Evolutionary conservation across 64 coral and sea anemone species (phyloP), one percentile per base, ranked within the genome.

Genomic region (Stichodactyla mertensii): DNA sequence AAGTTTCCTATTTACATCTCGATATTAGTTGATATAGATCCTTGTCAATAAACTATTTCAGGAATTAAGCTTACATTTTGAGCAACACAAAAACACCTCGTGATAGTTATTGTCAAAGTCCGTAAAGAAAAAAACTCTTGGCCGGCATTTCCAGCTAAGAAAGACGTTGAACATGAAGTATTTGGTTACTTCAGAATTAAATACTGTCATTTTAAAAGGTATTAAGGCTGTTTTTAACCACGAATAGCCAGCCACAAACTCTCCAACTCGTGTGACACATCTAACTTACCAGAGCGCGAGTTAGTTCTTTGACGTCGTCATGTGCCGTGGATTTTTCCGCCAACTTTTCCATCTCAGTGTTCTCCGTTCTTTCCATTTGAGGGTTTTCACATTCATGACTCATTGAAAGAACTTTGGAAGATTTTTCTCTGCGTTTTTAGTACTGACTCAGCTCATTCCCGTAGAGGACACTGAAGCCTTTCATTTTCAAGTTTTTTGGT

Each of bases 231-330:
- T 26, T 74, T 26, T 74, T 27, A 74, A 74, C 69, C 69, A 74
- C 69, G 69, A 74, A 74, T 26, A 74, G 24, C 23, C 69, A 31
- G 69, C 22, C 10, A 74, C n/a, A 74, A 58, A 58, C 36, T 45
- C 36, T 58, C 4, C 27, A 9, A 74, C 12, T n/a, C 69, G 10
- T 7, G 62, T 74, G 23, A 74, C 69, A n/a, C 24, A 23, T 26
- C 7, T 74, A 26, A 23, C 53, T 81, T 81, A 81, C 78, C 78
- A 81, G 18, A 81, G 78, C 78, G 78, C 78, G 78, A 54, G 78
- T 81, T 55, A 81, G 78, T 81, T 81, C 78, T 20, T 55, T 55
- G 53, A 81, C 78, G 52, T 55, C 78, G 53, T 81, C 78, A 28
- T 16, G 4, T 81, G 36, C 20, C 10, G 56, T 26, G 24, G 69